These are phyloP conservation scores for Stichopus chloronotus DNA, from an alignment of 35 echinoderm and acorn worm genomes.

Conservation along the genomic window DNA sequence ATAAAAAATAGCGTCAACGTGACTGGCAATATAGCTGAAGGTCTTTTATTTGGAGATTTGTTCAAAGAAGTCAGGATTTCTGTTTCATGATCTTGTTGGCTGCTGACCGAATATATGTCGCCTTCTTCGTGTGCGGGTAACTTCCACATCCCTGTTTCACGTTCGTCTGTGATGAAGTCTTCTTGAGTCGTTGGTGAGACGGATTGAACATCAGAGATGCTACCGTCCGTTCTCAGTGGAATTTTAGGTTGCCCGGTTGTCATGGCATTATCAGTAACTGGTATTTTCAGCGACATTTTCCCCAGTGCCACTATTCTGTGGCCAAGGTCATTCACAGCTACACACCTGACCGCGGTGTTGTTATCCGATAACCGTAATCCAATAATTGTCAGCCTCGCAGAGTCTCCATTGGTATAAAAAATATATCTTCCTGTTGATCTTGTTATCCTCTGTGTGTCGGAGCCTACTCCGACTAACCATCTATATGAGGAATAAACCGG, in stretches of 20 bases:
- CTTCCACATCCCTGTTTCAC: not conserved
- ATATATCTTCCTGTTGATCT: slow-evolving; percentile 5
- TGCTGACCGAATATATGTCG: not conserved
- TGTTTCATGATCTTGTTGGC: not conserved
- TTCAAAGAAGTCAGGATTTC: not conserved
- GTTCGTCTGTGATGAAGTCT: not conserved
- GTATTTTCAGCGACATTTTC: slow-evolving; percentile 1
- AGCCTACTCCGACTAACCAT: slow-evolving; percentile 17
- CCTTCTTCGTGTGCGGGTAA: not conserved
- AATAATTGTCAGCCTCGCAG: slow-evolving; percentile 18
- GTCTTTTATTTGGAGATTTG: not conserved
- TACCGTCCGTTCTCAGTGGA: not conserved
- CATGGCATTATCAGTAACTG: not conserved
- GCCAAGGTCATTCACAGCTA: slow-evolving; percentile 14
- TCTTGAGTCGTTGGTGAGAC: too few relatives aligned
- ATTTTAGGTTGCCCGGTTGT: not conserved
- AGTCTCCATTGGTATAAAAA: slow-evolving; percentile 6
- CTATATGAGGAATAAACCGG: not conserved
- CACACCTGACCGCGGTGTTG: slow-evolving; percentile 22
- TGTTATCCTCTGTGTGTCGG: not conserved
- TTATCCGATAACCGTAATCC: slow-evolving; percentile 15
- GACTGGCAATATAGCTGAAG: not conserved
- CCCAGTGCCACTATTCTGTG: slow-evolving; percentile 9
- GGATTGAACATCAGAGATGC: not conserved
- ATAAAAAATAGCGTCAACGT: not conserved